Evolutionary conservation across 2,888 invertebrate species (phyloP).

Genomic region (Mimachlamys varia): DNA sequence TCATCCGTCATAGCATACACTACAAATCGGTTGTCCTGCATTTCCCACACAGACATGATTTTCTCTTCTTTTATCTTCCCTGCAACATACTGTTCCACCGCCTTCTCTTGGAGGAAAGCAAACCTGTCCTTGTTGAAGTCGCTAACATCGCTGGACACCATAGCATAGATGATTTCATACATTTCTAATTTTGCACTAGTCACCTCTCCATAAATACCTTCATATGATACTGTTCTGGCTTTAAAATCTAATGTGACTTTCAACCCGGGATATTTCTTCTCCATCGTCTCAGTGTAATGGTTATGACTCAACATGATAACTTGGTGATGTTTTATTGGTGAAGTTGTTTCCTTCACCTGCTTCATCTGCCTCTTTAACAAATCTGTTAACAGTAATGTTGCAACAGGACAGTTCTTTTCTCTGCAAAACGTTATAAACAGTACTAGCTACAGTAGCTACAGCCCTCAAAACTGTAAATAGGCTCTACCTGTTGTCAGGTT

Average conservation of each 20-base stretch:
- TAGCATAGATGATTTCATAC: constrained; percentile 37
- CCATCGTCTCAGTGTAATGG: constrained; percentile 38
- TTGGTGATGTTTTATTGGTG: constrained; percentile 39
- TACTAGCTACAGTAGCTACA: no score
- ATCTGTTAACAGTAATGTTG: no score
- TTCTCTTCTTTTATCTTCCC: constrained; percentile 42
- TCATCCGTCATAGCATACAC: constrained; percentile 51
- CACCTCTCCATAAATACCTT: constrained; percentile 45
- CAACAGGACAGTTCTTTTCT: no score
- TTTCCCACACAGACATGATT: constrained; percentile 45
- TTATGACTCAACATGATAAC: constrained; percentile 25
- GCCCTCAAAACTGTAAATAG: no score
- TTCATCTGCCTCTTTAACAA: no score
- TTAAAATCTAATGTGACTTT: constrained; percentile 37
- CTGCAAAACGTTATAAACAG: no score
- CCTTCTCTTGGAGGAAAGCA: constrained; percentile 20
- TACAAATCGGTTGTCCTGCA: constrained; percentile 7
- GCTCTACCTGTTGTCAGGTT: no score
- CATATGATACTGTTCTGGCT: constrained; percentile 38
- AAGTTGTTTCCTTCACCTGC: constrained; percentile 40
- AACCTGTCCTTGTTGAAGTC: constrained; percentile 36
- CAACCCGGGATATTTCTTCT: constrained; percentile 41
- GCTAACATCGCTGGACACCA: constrained; percentile 20
- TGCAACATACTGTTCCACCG: constrained; percentile 42
- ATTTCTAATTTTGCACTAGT: constrained; percentile 45